Conservation (phyloP, 2,113 vertebrate genomes). For the Patagioenas fasciata region DNA sequence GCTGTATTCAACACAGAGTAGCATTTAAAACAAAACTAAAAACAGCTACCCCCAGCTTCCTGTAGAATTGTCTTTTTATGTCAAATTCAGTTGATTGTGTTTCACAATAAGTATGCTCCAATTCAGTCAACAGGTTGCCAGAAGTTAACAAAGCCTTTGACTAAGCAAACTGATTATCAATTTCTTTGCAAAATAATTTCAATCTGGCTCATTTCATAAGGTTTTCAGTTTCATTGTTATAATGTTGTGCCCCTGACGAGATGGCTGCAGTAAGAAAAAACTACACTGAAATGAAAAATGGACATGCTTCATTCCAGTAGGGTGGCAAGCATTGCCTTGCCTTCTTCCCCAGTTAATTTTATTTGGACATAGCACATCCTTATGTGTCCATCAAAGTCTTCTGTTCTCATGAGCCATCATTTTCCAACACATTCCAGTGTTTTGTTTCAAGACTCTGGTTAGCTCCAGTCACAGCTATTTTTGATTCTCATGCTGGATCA, state of each 20-base stretch:
- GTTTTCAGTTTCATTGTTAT: neutral
- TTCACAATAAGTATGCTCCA: neutral
- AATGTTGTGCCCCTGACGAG: neutral
- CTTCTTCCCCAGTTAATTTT: neutral
- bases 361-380: neutral
- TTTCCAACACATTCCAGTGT: constrained; percentile 31
- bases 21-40: neutral
- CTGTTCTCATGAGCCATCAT: constrained; percentile 23
- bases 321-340: neutral
- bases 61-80: neutral
- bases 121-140: neutral
- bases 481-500: neutral
- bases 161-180: neutral
- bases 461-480: constrained; percentile 30
- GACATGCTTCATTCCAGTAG: neutral
- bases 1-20: neutral
- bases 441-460: constrained; percentile 47
- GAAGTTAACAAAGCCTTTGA: neutral
- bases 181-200: neutral
- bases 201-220: neutral
- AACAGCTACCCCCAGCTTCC: neutral
- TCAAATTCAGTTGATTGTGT: neutral
- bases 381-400: neutral
- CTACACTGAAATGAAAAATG: neutral
- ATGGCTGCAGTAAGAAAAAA: neutral